These are phyloP conservation scores for Ceriagrion tenellum DNA, from an alignment of 2,888 invertebrate genomes.

Conservation along the genomic window DNA sequence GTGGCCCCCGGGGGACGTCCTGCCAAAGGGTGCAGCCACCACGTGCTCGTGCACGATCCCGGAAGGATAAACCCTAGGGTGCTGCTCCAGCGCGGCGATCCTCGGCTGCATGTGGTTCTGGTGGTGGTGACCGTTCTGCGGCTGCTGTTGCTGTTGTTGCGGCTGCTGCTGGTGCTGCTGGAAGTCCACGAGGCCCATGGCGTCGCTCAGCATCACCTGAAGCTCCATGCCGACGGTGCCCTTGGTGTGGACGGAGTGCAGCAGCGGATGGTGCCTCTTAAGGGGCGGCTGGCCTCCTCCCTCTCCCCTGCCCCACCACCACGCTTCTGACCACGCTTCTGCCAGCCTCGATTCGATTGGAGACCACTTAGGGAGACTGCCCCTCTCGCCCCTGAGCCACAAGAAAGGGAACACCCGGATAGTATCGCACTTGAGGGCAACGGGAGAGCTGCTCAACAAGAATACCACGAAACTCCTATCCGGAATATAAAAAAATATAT, in stretches of 20 bases:
- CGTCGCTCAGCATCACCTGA: conserved; percentile 70
- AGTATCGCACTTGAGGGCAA: not conserved
- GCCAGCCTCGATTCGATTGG: conserved; percentile 16
- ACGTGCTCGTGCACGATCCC: not conserved
- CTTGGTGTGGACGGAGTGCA: not conserved
- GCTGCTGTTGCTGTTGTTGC: not conserved
- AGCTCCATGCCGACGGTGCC: conserved; percentile 70
- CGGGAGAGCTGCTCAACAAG: not conserved
- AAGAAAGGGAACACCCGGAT: not conserved
- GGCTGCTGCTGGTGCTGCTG: conserved; percentile 67
- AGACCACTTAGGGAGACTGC: not conserved
- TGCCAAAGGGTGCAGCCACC: not conserved
- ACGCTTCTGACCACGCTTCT: conserved; percentile 8
- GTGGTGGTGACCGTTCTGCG: too few species aligned
- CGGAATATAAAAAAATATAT: not conserved
- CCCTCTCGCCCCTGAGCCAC: not conserved
- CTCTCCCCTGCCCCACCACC: conserved; percentile 11
- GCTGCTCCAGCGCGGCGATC: not conserved
- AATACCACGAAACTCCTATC: not conserved
- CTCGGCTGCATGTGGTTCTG: not conserved
- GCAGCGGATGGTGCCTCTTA: not conserved
- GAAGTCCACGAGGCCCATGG: conserved; percentile 70
- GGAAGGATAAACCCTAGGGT: not conserved
- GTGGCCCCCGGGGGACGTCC: not conserved
- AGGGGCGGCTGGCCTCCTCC: not conserved